Evolutionary conservation across 2,888 invertebrate genomes (phyloP).

Genomic region (Eilema caniola): DNA sequence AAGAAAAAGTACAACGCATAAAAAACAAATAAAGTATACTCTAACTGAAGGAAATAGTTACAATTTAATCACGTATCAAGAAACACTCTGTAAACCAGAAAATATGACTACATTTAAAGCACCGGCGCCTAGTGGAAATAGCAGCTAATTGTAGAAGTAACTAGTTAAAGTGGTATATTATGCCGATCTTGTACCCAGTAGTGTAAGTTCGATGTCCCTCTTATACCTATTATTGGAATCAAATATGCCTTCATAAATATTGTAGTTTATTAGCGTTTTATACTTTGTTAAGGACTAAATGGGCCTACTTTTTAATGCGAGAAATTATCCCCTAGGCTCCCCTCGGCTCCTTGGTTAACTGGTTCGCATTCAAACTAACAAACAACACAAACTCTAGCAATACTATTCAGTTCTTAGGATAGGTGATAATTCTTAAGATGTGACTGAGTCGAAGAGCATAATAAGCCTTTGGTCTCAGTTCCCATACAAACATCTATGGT

Average conservation of each 20-base stretch:
- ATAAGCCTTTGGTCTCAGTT: too few relatives aligned
- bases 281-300: neutral
- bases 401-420: too few relatives aligned
- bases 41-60: neutral
- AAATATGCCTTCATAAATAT: neutral
- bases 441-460: too few relatives aligned
- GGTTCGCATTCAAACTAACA: too few relatives aligned
- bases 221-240: neutral
- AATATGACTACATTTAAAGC: neutral
- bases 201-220: constrained; percentile 2
- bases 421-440: too few relatives aligned
- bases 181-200: neutral
- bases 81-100: neutral
- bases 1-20: too few relatives aligned
- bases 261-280: neutral
- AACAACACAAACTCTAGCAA: too few relatives aligned
- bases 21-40: neutral
- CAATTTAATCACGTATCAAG: neutral
- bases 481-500: too few relatives aligned
- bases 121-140: neutral
- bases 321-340: too few relatives aligned
- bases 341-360: too few relatives aligned
- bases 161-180: neutral
- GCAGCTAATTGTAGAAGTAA: neutral
- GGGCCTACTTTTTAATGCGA: too few relatives aligned